Percentiles rank a stretch among this genome's conserved stretches.
phyloP scores from a whole-genome alignment of 1,140 invertebrate species.

The Epicauta chinensis region DNA sequence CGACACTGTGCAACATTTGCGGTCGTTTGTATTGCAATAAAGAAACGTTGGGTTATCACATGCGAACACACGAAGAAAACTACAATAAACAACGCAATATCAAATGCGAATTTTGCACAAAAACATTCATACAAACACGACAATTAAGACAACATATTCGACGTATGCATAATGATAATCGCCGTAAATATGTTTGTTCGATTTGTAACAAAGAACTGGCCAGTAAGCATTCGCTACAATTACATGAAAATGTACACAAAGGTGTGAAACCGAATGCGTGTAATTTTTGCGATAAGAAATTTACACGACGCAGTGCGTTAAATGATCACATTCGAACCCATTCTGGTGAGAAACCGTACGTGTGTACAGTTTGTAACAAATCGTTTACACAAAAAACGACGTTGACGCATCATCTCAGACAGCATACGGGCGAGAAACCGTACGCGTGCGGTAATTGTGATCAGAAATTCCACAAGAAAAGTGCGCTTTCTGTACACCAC shows the following conservation, averaged over 20 bases:
- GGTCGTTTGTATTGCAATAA: background rate
- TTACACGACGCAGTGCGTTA: conserved; percentile 55
- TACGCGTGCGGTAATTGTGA: conserved; percentile 12
- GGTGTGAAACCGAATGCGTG: background rate
- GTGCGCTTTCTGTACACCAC: no score
- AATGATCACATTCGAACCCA: conserved; percentile 89
- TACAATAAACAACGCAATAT: background rate
- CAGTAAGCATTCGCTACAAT: conserved; percentile 12
- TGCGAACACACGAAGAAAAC: background rate
- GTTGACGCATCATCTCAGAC: conserved; percentile 11
- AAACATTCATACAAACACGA: background rate
- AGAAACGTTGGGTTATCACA: background rate
- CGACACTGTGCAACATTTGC: conserved; percentile 1
- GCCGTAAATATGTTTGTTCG: background rate
- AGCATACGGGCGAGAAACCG: conserved; percentile 13
- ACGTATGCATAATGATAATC: no score
- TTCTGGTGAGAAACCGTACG: conserved; percentile 82
- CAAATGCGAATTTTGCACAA: background rate
- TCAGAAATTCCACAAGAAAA: no score
- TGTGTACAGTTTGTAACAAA: conserved; percentile 45
- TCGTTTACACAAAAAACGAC: conserved; percentile 63
- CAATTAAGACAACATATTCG: background rate
- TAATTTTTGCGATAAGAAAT: background rate
- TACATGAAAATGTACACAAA: background rate
- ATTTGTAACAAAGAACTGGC: background rate